Percentiles rank a stretch among this genome's conserved stretches.
These are phyloP conservation scores for Stichopus chloronotus DNA, from an alignment of 35 echinoderm and acorn worm genomes.

Conservation along the genomic window DNA sequence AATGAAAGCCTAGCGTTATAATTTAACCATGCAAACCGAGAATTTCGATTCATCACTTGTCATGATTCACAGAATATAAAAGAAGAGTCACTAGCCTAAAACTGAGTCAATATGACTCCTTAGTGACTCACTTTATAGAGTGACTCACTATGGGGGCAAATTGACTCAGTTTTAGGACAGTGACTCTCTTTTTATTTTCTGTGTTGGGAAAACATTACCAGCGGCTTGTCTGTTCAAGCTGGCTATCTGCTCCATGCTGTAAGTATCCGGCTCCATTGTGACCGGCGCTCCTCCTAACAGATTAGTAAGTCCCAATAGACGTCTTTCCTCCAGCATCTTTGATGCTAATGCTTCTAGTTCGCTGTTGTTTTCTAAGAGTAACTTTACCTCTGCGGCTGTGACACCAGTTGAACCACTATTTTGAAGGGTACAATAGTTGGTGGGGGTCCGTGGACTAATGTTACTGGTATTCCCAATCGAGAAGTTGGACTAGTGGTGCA, in stretches of 20 bases:
- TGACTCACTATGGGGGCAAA: too few species aligned
- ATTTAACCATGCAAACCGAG: too few species aligned
- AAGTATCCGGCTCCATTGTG: slow-evolving; percentile 74
- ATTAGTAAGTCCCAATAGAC: slow-evolving; percentile 9
- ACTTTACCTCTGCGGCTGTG: slow-evolving; percentile 22
- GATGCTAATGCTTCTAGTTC: slow-evolving; percentile 12
- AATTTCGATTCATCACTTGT: too few species aligned
- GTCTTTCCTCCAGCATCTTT: slow-evolving; percentile 37
- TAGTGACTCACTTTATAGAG: too few species aligned
- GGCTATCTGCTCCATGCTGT: slow-evolving; percentile 91
- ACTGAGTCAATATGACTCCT: too few species aligned
- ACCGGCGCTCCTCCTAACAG: slow-evolving; percentile 50
- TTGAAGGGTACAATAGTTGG: background rate
- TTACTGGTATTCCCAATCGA: background rate
- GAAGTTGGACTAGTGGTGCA: background rate
- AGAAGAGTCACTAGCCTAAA: too few species aligned
- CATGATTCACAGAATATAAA: too few species aligned
- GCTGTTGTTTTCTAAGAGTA: slow-evolving; percentile 54
- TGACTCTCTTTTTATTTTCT: too few species aligned
- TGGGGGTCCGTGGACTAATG: background rate
- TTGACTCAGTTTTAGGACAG: too few species aligned
- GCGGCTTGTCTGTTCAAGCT: slow-evolving; percentile 92
- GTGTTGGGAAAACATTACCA: slow-evolving; percentile 56
- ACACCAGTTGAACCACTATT: slow-evolving; percentile 21
- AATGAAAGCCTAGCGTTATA: too few species aligned